Base-by-base conservation (phyloP, 2,888 invertebrate genomes). In the Conchocele bisecta region DNA sequence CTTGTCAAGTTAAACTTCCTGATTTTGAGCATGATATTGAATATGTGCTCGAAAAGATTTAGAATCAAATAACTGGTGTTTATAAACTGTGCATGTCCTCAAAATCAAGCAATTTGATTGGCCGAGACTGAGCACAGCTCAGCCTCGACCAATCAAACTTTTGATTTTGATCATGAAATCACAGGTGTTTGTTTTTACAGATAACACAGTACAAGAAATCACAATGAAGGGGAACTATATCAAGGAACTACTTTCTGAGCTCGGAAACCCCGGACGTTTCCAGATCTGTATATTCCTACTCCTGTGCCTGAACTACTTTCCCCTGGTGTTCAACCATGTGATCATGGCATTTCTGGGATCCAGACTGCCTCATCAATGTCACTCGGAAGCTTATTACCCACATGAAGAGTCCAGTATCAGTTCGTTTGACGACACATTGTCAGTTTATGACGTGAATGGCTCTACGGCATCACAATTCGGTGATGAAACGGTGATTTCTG, bases 321-420 rank as follows among this genome's bases (percentile, higher is more conserved):
- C 83, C 1, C 60, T 88, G 17, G 83, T 87, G 13, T 85, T 88
- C 66, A 88, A 88, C 66, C 86, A 88, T 74, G 79, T 89, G 5
- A 83, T 85, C 53, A 89, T 88, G 88, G 86, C 86, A 1, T 85
- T 89, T 58, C 84, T 82, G 64, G 87, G 86, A 26, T 44, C 82
- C 29, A 57, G 75, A 37, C 75, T 81, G 2, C 69, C 66, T 0
- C 82, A 84, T 46, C 54, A 65, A 35, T 87, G 87, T 68, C 66
- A 76, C 17, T 65, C 65, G 26, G 71, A 39, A 28, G 60, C 56
- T 35, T 75, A 59, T 13, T 39, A 59, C 17, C 41, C 59, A 53
- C 35, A 39, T 50, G 35, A 41, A 35, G 22, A 33, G 17, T 22
- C 63, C 37, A 58, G 59, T 54, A 51, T n/a, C n/a, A 56, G 15